These are phyloP conservation scores for Perca fluviatilis DNA, from an alignment of 2,113 vertebrate species.

Conservation along the genomic window DNA sequence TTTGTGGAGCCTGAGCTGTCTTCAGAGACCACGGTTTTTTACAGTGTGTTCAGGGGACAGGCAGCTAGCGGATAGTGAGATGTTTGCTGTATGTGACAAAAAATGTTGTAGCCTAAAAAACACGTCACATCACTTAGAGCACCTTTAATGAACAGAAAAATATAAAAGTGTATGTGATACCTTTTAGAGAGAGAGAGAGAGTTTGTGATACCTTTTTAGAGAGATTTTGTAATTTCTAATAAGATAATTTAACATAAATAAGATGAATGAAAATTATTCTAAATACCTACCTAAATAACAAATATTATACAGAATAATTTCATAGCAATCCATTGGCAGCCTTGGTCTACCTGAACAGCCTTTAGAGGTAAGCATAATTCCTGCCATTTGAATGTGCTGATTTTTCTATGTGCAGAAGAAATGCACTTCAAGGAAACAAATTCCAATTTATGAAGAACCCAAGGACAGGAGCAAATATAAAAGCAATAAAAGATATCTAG, in stretches of 20 bases:
- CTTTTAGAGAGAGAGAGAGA: no score
- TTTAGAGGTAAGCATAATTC: conserved; percentile 41
- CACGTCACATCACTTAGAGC: no score
- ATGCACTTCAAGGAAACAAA: conserved; percentile 77
- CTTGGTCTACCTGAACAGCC: conserved; percentile 28
- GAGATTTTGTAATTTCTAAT: background rate
- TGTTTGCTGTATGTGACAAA: no score
- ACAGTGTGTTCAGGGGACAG: no score
- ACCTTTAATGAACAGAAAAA: no score
- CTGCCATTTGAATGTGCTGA: conserved; percentile 58
- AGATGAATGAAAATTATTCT: no score
- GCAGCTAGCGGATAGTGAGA: no score
- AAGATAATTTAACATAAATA: no score
- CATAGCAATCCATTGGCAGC: background rate
- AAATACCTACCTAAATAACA: background rate
- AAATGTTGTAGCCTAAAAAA: no score
- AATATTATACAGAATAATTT: background rate
- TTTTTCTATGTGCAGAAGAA: conserved; percentile 51
- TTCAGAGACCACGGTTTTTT: no score
- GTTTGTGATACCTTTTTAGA: background rate
- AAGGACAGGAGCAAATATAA: conserved; percentile 81
- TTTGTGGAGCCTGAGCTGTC: no score
- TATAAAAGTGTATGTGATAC: no score
- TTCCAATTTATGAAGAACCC: conserved; percentile 75
- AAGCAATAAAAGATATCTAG: conserved; percentile 80